These are phyloP conservation scores for Nicator chloris DNA, from an alignment of 2,113 vertebrate genomes.

Conservation along the genomic window DNA sequence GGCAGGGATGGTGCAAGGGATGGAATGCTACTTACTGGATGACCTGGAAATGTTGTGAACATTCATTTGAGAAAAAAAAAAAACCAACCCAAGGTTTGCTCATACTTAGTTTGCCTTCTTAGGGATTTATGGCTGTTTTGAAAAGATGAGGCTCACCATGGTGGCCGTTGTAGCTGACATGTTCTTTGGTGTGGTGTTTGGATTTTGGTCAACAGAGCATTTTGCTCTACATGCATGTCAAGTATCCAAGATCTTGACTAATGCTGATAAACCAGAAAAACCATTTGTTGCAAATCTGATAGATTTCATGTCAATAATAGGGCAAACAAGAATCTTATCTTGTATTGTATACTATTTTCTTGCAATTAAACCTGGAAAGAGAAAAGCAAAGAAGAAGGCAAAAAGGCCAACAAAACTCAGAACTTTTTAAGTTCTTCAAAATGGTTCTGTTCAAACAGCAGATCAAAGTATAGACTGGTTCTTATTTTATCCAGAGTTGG, in stretches of 20 bases:
- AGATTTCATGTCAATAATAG: background rate
- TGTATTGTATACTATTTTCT: background rate
- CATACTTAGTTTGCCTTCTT: background rate
- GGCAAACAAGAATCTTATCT: background rate
- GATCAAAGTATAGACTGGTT: conserved; percentile 50
- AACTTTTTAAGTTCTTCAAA: conserved; percentile 52
- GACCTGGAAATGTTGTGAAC: background rate
- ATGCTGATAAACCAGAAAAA: background rate
- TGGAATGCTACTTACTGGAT: background rate
- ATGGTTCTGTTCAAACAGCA: conserved; percentile 52
- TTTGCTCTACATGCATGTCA: background rate
- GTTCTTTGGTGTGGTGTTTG: background rate
- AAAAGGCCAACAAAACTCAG: conserved; percentile 22
- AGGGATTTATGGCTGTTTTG: background rate
- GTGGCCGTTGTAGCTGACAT: background rate
- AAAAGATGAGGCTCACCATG: background rate
- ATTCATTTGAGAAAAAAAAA: background rate
- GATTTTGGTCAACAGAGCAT: background rate
- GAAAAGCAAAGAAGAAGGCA: background rate
- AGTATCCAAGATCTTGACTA: background rate
- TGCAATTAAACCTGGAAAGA: background rate
- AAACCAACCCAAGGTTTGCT: background rate
- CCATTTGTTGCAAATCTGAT: background rate
- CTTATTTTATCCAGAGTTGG: conserved; percentile 63
- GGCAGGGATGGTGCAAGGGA: background rate